Conservation (phyloP, 2,888 invertebrate species). For the Conops quadrifasciatus region DNA sequence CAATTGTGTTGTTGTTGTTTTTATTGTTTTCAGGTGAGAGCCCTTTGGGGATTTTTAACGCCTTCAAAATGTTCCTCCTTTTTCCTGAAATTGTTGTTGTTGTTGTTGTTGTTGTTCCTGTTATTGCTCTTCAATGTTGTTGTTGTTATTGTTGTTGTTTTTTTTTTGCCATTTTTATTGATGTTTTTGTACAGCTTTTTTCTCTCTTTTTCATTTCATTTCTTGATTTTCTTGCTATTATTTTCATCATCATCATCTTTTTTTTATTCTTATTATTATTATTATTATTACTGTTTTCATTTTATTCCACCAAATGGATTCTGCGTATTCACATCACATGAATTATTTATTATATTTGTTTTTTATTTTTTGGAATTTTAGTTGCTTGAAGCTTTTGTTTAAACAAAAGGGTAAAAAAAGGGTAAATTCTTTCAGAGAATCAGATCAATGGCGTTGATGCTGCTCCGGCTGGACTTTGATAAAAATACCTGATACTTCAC, state of each 20-base stretch:
- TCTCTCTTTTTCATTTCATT: background rate
- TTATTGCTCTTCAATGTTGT: background rate
- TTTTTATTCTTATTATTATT: background rate
- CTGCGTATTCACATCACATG: conserved; percentile 31
- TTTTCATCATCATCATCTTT: background rate
- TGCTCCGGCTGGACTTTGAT: conserved; percentile 1
- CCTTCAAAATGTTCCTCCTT: background rate
- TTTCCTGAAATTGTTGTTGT: background rate
- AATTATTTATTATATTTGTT: conserved; percentile 29
- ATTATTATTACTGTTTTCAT: background rate
- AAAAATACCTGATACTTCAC: too few relatives aligned
- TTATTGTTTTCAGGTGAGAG: background rate
- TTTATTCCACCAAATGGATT: background rate
- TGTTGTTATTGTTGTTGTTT: background rate
- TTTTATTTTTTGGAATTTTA: conserved; percentile 32
- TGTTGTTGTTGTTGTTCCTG: background rate
- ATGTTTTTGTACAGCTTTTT: too few relatives aligned
- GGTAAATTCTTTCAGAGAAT: conserved; percentile 26
- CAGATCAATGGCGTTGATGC: conserved; percentile 12
- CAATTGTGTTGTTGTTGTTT: background rate
- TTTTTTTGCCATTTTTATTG: background rate
- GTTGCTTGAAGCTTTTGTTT: conserved; percentile 22
- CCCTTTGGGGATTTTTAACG: conserved; percentile 7
- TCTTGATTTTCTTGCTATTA: conserved; percentile 12
- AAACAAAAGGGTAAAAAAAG: too few relatives aligned